These are phyloP conservation scores for Stichodactyla mertensii DNA, from an alignment of 64 coral and sea anemone species.

Conservation along the genomic window DNA sequence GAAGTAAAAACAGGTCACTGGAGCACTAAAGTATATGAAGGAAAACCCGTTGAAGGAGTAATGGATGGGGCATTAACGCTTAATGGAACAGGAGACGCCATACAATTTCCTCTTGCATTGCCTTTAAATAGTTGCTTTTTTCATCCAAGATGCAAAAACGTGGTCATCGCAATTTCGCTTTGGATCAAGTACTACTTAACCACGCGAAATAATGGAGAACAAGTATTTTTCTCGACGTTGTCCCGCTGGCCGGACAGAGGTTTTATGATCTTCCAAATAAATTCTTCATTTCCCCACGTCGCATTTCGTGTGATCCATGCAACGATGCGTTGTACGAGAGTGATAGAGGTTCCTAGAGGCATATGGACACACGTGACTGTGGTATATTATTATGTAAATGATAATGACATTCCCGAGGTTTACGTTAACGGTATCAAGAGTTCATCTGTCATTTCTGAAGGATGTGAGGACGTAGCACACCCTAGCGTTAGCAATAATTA, in stretches of 20 bases:
- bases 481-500: background rate
- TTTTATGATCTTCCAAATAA: constrained; percentile 22
- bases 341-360: constrained; percentile 20
- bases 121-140: constrained; percentile 7
- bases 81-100: background rate
- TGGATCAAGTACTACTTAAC: constrained; percentile 30
- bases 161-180: constrained; percentile 19
- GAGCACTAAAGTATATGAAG: background rate
- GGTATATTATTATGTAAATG: background rate
- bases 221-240: constrained; percentile 25
- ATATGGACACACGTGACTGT: constrained; percentile 40
- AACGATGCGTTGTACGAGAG: background rate
- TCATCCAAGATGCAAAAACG: background rate
- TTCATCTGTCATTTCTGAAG: background rate
- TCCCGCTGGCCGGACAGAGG: background rate
- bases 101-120: constrained; percentile 1
- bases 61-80: constrained; percentile 21
- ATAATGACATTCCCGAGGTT: background rate
- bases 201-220: background rate
- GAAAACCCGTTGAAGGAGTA: constrained; percentile 7
- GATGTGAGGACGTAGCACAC: background rate
- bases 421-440: background rate
- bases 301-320: background rate
- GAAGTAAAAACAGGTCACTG: background rate
- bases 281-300: constrained; percentile 3